Conservation (phyloP, 2,113 vertebrate species). For the Vireo altiloquus region DNA sequence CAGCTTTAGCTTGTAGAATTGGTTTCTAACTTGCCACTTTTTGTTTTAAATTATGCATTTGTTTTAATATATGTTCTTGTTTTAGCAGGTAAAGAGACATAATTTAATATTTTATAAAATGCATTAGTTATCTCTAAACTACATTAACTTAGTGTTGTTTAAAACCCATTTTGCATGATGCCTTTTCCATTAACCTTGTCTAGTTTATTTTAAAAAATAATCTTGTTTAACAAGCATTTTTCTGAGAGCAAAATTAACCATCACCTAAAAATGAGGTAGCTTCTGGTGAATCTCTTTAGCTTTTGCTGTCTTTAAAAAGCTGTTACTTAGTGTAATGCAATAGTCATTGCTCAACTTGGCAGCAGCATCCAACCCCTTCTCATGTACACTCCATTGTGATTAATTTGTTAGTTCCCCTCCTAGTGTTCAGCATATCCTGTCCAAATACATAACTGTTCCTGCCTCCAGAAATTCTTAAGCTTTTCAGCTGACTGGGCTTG, state of each 20-base stretch:
- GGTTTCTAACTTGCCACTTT: constrained; percentile 71
- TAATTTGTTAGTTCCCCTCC: constrained; percentile 56
- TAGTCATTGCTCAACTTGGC: constrained; percentile 77
- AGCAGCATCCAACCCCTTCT: constrained; percentile 67
- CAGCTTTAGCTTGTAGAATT: constrained; percentile 61
- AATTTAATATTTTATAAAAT: constrained; percentile 69
- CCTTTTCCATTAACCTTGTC: constrained; percentile 71
- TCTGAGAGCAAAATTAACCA: constrained; percentile 69
- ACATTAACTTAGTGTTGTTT: constrained; percentile 68
- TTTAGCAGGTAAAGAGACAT: constrained; percentile 86
- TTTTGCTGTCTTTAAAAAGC: constrained; percentile 69
- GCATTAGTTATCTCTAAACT: constrained; percentile 70
- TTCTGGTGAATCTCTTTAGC: constrained; percentile 60
- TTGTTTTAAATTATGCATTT: constrained; percentile 75
- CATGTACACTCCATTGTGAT: constrained; percentile 16
- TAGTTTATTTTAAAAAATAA: constrained; percentile 44
- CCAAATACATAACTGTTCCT: constrained; percentile 32
- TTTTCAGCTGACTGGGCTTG: constrained; percentile 30
- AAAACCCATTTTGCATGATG: constrained; percentile 73
- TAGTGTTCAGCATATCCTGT: constrained; percentile 49
- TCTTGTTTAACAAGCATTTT: constrained; percentile 71
- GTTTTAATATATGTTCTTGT: constrained; percentile 85
- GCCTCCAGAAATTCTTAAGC: constrained; percentile 40
- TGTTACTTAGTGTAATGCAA: constrained; percentile 67
- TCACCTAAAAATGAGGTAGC: constrained; percentile 59